Conservation (phyloP, 2,113 vertebrate species). For the Varanus salvator region DNA sequence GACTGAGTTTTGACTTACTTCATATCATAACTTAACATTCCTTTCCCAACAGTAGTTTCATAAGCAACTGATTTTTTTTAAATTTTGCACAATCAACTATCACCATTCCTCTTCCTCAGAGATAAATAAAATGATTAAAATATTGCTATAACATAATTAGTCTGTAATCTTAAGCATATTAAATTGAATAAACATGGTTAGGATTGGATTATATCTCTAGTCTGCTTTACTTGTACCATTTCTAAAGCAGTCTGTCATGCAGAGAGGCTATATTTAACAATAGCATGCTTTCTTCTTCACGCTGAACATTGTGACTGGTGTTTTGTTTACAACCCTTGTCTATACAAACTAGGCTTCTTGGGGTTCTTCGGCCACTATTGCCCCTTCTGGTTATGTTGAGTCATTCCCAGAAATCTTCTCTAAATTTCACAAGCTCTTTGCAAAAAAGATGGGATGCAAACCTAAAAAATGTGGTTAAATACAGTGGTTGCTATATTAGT, state of each 20-base stretch:
- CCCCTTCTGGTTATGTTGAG: not conserved
- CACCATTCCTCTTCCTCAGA: not conserved
- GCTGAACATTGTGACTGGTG: not conserved
- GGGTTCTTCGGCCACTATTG: not conserved
- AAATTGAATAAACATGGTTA: not conserved
- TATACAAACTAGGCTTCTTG: not conserved
- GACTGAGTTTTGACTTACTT: not conserved
- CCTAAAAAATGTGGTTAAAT: not conserved
- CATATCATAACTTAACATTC: not conserved
- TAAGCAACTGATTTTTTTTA: not conserved
- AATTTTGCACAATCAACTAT: not conserved
- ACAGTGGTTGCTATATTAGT: not conserved
- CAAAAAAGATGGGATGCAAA: not conserved
- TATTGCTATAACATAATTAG: not conserved
- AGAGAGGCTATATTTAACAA: not conserved
- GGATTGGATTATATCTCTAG: not conserved
- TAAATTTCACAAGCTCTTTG: not conserved
- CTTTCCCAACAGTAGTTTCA: not conserved
- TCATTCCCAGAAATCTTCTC: not conserved
- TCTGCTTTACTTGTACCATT: not conserved
- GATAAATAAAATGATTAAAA: not conserved
- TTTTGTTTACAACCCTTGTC: constrained; percentile 10
- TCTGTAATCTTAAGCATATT: not conserved
- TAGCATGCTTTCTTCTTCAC: not conserved
- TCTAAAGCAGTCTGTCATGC: not conserved